Conservation (phyloP, 1,140 invertebrate genomes). For the Popillia japonica region DNA sequence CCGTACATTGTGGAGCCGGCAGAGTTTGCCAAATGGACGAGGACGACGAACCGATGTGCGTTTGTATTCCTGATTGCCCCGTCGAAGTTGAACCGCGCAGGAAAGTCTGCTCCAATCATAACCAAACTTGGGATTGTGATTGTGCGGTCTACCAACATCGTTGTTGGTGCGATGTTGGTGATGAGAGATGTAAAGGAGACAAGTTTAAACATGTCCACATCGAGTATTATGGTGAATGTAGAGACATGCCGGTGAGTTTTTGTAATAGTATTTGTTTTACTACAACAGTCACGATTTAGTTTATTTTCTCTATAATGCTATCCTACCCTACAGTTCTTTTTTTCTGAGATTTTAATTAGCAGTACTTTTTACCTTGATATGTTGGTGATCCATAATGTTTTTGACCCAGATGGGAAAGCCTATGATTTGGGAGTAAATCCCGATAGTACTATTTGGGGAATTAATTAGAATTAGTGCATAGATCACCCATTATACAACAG, state of each 20-base stretch:
- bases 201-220: constrained; percentile 89
- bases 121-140: constrained; percentile 92
- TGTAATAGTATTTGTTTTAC: constrained; percentile 31
- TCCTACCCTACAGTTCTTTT: no score
- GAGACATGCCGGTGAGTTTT: constrained; percentile 77
- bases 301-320: no score
- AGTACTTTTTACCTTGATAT: no score
- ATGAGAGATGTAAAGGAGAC: constrained; percentile 75
- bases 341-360: no score
- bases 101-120: constrained; percentile 91
- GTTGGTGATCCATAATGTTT: no score
- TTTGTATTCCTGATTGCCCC: constrained; percentile 85
- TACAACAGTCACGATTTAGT: no score
- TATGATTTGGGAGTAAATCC: no score
- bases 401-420: no score
- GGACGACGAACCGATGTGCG: constrained; percentile 80
- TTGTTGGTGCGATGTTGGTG: constrained; percentile 83
- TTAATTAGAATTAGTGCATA: no score
- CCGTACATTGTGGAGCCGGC: constrained; percentile 89
- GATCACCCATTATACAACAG: no score
- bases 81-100: constrained; percentile 79
- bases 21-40: constrained; percentile 82
- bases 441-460: no score
- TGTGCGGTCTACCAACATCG: constrained; percentile 91
- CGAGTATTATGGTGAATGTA: constrained; percentile 89